Evolutionary conservation across 2,888 invertebrate genomes (phyloP), one percentile per base, ranked within the genome.

Genomic region (Cantharis rustica): DNA sequence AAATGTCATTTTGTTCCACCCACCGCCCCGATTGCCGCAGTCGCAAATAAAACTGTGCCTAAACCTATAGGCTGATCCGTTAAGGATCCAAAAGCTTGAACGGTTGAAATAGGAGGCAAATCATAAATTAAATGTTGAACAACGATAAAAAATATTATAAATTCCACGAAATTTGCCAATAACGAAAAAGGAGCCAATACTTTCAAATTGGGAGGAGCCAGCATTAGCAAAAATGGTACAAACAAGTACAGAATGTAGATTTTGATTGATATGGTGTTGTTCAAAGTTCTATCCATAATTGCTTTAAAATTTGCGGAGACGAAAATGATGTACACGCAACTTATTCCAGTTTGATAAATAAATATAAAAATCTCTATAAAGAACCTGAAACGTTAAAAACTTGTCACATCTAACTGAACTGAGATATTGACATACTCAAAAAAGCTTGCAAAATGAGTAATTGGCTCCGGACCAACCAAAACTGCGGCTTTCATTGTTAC

Each of bases 321-420:
- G 87, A 98, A 99, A 0, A 98, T 95, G 20, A 97, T 94, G 88
- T 99, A 99, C 1, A 98, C 98, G 87, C 98, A 97, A 87, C 98
- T 98, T 70, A 97, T 96, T 69, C 99, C 99, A 83, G 98, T 90
- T 88, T 99, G 98, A 83, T 98, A 98, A 74, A 97, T 91, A 79
- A 98, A 86, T 3, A 95, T 89, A 84, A 95, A 95, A 0, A 89
- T 88, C 85, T 95, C 95, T 20, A 94, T 92, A 10, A 94, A 87
- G 80, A 93, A 92, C 74, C 95, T 95, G 89, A n/a, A 89, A 86
- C 85, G 87, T 82, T 86, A 87, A 3, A 87, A 31, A 13, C 10
- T 9, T 16, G 61, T 72, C 27, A 61, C 16, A 16, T 10, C 2
- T 47, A 15, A 13, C 5, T 10, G 11, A 2, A 64, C 3, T 11